Base-by-base conservation (phyloP, 2,888 invertebrate species). In the Sussaba pulchella region DNA sequence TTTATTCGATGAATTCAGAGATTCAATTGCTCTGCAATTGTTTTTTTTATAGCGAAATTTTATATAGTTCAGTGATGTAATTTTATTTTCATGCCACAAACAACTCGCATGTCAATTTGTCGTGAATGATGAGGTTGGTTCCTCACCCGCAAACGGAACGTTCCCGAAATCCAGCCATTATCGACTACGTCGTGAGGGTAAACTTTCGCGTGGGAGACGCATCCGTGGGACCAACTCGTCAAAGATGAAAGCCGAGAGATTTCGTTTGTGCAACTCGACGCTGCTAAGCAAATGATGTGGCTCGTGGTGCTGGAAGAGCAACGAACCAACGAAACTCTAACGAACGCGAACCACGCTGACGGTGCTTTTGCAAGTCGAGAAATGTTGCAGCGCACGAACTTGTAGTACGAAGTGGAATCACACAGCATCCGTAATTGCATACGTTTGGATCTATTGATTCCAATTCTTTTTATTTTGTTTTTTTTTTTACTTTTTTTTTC, bases 151-250 rank as follows among this genome's bases (percentile, higher is more conserved):
- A n/a, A 47, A 45, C 59, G 17, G 47, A 73, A 24, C 36, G 36
- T 21, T 0, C 31, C 21, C 17, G 17, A 39, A 39, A 67, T 10
- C 50, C 52, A 12, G 24, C 10, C 31, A 31, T 26, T 54, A 50
- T 50, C 50, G 9, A 10, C 26, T 24, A 9, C 50, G 54, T 70
- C 63, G 54, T 26, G 26, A 19, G 39, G 39, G 61, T 63, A 41
- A 10, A 2, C 17, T 3, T 5, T 8, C 9, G 45, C 36, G 59
- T 21, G 14, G 10, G 72, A 67, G 36, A 63, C n/a, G n/a, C 31
- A 41, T 73, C 54, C 52, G 52, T 54, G 21, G 6, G 57, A 64
- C 54, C 26, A 78, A 69, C 17, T 73, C 52, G 39, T 63, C 73
- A 69, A 69, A 67, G 61, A 50, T 8, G 54, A 54, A 31, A 24